phyloP scores from a whole-genome alignment of 2,888 invertebrate species.

The Morpho achilles region DNA sequence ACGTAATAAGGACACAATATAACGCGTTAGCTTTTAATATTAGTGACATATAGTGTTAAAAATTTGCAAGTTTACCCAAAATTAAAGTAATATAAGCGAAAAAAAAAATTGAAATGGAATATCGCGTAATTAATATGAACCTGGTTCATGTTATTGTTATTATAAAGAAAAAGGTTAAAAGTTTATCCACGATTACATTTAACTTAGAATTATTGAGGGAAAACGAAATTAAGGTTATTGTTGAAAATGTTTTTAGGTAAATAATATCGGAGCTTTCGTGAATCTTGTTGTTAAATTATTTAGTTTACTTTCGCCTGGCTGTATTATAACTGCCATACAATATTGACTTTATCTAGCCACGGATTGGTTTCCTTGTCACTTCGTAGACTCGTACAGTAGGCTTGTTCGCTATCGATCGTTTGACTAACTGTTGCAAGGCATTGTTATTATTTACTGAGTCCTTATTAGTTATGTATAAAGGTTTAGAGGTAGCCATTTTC shows the following conservation, averaged over 20 bases:
- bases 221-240: constrained; percentile 72
- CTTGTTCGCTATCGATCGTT: constrained; percentile 55
- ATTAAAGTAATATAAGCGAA: constrained; percentile 43
- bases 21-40: constrained; percentile 73
- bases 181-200: constrained; percentile 71
- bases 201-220: constrained; percentile 67
- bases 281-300: constrained; percentile 64
- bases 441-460: constrained; percentile 68
- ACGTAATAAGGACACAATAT: constrained; percentile 47
- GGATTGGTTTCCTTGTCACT: constrained; percentile 34
- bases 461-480: constrained; percentile 75
- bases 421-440: constrained; percentile 56
- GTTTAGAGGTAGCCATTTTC: constrained; percentile 78
- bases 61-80: constrained; percentile 61
- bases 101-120: constrained; percentile 33
- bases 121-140: constrained; percentile 49
- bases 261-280: constrained; percentile 72
- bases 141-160: constrained; percentile 75
- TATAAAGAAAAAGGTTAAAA: constrained; percentile 65
- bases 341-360: constrained; percentile 24
- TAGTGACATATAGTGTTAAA: constrained; percentile 77
- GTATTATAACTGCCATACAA: constrained; percentile 32
- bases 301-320: constrained; percentile 45
- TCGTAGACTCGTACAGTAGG: constrained; percentile 51
- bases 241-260: constrained; percentile 78